These are phyloP conservation scores for Pseudolaguvia tuberculata DNA, from an alignment of 2,113 vertebrate species.

Conservation along the genomic window DNA sequence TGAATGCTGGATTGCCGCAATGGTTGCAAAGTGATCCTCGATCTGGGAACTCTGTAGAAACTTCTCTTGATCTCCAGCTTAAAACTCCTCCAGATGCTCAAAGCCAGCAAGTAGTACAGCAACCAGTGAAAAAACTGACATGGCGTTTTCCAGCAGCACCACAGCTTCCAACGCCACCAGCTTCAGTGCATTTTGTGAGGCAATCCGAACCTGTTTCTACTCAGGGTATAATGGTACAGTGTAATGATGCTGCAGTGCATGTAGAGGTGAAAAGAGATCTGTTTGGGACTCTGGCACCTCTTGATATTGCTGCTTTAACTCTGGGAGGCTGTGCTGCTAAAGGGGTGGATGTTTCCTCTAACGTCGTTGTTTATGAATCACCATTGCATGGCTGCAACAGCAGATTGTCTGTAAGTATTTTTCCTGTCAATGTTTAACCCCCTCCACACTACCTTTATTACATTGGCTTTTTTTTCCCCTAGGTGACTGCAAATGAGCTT, in stretches of 20 bases:
- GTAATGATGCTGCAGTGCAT: conserved; percentile 51
- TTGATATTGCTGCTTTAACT: conserved; percentile 51
- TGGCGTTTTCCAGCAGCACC: conserved; percentile 22
- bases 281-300: conserved; percentile 57
- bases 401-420: conserved; percentile 31
- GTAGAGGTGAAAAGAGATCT: conserved; percentile 59
- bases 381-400: conserved; percentile 56
- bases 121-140: conserved; percentile 38
- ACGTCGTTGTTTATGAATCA: conserved; percentile 48
- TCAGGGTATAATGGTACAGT: conserved; percentile 48
- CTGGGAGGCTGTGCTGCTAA: conserved; percentile 56
- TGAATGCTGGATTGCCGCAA: not conserved
- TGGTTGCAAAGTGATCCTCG: not conserved
- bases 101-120: not conserved
- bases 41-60: not conserved
- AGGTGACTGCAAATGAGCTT: conserved; percentile 57
- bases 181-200: conserved; percentile 5
- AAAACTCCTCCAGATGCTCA: not conserved
- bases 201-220: conserved; percentile 25
- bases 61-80: not conserved
- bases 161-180: not conserved
- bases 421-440: too few relatives aligned
- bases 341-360: conserved; percentile 5
- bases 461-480: not conserved
- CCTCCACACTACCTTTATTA: not conserved